Evolutionary conservation across 2,113 vertebrate species (phyloP), one percentile per base, ranked within the genome.

Genomic region (Neomonachus schauinslandi): DNA sequence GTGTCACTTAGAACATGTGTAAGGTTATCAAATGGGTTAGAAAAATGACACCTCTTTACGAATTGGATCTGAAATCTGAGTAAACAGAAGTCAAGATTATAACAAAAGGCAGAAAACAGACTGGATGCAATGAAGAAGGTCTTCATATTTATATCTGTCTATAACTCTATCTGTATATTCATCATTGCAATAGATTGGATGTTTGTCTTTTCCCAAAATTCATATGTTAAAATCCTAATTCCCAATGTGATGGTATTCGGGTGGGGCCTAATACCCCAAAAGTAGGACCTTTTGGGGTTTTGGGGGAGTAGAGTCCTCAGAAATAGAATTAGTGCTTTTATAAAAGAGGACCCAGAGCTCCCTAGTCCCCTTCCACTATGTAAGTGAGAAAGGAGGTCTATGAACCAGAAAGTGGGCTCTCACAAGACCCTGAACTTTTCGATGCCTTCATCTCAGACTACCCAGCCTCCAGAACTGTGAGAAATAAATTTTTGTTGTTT

Each of bases 11-110:
- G 4, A 7, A 5, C 7, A 55, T 55, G 12, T 55, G 31, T 86
- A 89, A 69, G 2, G 10, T 67, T 74, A 93, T 57, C 22, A 87
- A n/a, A 61, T 49, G 10, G 14, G 4, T 13, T 79, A 63, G 72
- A 80, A 93, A 94, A 71, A 65, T 61, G 42, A 83, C 1, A 82
- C 16, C 8, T 33, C 24, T 36, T 86, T 91, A 88, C 84, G n/a
- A 93, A 77, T 36, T 87, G 16, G 2, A 79, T 84, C 19, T 86
- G n/a, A 93, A 93, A 83, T 72, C 14, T 88, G 69, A 95, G 18
- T 2, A 79, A 69, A 87, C 61, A 53, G 12, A 91, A 72, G 8
- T 87, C 39, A 93, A 82, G 31, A 77, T 46, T 69, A 91, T 26
- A 96, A 91, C 36, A 39, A 57, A 81, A 42, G 15, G 15, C 13